These are phyloP conservation scores for Dryoscopus gambensis DNA, from an alignment of 2,113 vertebrate species.

Conservation along the genomic window DNA sequence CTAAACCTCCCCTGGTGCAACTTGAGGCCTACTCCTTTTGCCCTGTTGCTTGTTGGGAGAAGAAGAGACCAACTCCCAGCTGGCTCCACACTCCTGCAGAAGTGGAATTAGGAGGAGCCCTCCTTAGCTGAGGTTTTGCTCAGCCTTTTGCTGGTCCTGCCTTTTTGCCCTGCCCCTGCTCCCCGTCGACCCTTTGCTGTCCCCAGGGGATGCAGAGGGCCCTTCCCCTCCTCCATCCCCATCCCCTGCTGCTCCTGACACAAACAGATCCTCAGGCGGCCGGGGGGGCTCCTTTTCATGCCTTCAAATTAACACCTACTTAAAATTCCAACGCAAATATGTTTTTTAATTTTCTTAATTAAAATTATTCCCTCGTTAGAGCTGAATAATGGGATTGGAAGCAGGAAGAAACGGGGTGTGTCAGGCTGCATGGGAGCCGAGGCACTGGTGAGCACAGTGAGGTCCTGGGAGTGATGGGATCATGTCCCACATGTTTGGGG, in stretches of 20 bases:
- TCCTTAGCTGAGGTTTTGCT: neutral
- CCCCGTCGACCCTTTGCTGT: neutral
- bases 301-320: constrained; percentile 12
- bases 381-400: constrained; percentile 7
- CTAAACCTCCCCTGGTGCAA: neutral
- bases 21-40: neutral
- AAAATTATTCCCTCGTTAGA: constrained; percentile 28
- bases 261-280: neutral
- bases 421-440: fast-evolving
- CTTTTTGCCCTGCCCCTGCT: neutral
- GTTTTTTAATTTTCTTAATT: constrained; percentile 57
- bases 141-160: neutral
- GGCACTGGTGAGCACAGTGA: neutral
- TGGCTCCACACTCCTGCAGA: neutral
- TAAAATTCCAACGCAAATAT: constrained; percentile 27
- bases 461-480: neutral
- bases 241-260: neutral
- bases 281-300: neutral
- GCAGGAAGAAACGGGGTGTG: neutral
- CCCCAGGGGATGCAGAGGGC: fast-evolving
- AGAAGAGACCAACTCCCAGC: neutral
- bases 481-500: fast-evolving
- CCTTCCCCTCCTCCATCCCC: neutral
- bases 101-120: neutral
- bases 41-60: fast-evolving